A percentile compares a stretch with the other conserved stretches of the same genome.
These are phyloP conservation scores for Acholoe squamosa DNA, from an alignment of 2,888 invertebrate species.

Conservation along the genomic window DNA sequence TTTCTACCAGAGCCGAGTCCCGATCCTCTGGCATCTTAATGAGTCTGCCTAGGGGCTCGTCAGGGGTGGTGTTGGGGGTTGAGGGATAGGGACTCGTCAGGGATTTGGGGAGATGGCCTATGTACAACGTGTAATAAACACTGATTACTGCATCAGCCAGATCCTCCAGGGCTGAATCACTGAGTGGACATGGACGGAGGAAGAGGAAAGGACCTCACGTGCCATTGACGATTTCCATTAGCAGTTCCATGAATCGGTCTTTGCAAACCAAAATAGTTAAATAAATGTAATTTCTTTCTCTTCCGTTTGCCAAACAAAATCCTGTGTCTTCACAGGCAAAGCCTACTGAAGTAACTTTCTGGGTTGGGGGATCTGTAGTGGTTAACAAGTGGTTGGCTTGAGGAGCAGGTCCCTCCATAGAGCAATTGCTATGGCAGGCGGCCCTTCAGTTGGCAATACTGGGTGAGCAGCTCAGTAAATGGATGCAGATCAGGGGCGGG, in stretches of 20 bases:
- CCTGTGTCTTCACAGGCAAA: too few species aligned
- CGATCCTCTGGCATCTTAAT: slow-evolving; percentile 2
- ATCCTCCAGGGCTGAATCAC: too few species aligned
- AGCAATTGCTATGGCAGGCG: background rate
- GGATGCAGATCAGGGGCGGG: background rate
- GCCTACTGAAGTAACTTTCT: too few species aligned
- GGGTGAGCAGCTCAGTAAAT: background rate
- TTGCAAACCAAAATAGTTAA: too few species aligned
- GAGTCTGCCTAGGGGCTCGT: background rate
- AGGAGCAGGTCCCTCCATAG: background rate
- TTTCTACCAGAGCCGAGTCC: background rate
- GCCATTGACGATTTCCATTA: too few species aligned
- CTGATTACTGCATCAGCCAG: too few species aligned
- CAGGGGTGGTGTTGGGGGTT: background rate
- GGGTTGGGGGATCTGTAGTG: too few species aligned
- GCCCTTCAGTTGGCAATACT: background rate
- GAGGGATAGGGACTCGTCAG: background rate
- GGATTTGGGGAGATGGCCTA: background rate
- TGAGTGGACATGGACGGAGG: too few species aligned
- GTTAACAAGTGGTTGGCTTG: background rate
- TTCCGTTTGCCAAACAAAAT: too few species aligned
- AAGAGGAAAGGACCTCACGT: too few species aligned
- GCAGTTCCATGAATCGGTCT: too few species aligned
- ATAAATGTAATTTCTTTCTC: too few species aligned
- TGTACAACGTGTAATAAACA: slow-evolving; percentile 19